Evolutionary conservation across 2,113 vertebrate species (phyloP).

Genomic region (Percopsis transmontana): DNA sequence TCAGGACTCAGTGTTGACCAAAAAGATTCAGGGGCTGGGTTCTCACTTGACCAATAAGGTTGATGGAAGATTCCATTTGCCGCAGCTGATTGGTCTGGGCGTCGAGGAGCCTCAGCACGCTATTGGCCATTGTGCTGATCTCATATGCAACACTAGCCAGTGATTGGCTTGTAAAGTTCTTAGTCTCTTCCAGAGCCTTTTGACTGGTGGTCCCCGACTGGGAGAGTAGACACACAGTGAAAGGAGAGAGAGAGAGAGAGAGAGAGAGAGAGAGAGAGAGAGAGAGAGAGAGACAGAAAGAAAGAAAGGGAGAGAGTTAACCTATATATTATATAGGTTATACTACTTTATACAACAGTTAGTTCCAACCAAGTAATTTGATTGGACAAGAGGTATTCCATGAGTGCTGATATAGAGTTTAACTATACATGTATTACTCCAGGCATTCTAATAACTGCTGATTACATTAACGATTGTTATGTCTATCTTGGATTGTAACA

Average conservation of each 20-base stretch:
- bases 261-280: background rate
- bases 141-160: conserved; percentile 67
- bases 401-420: too few species aligned
- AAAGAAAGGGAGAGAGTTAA: too few species aligned
- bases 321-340: too few species aligned
- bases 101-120: conserved; percentile 54
- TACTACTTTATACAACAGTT: too few species aligned
- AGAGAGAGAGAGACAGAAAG: conserved; percentile 4
- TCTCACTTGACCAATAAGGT: conserved; percentile 66
- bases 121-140: conserved; percentile 59
- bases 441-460: too few species aligned
- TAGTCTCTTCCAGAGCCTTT: conserved; percentile 59
- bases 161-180: conserved; percentile 62
- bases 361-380: too few species aligned
- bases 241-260: background rate
- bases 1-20: background rate
- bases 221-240: too few species aligned
- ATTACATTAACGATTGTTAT: too few species aligned
- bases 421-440: too few species aligned
- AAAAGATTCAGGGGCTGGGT: background rate
- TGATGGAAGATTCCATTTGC: conserved; percentile 65
- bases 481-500: too few species aligned
- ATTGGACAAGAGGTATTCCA: too few species aligned
- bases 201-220: conserved; percentile 34
- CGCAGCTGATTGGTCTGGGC: conserved; percentile 63